Evolutionary conservation across 2,888 invertebrate species (phyloP), one percentile per base, ranked within the genome.

Genomic region (Mesochorus sp.): DNA sequence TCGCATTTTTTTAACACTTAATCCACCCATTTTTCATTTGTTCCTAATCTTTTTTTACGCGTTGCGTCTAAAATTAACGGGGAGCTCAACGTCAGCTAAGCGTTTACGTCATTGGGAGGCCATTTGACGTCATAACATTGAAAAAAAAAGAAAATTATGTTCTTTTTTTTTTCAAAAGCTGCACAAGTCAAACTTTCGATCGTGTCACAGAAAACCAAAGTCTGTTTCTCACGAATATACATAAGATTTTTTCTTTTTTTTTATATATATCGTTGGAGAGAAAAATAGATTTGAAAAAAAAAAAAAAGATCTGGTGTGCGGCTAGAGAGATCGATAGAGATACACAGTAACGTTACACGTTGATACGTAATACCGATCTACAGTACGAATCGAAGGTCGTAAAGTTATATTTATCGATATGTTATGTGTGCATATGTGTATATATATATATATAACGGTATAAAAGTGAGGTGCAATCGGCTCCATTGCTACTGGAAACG

Each of bases 211-310:
- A 37, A 31, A 61, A 21, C 47, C 17, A 37, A 28, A 1, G 10
- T 8, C 6, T 5, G 28, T 34, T 77, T 77, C 76, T 72, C 76
- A 72, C 76, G 76, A 67, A 77, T 77, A 77, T 77, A 55, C n/a
- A 14, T n/a, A n/a, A n/a, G n/a, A n/a, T n/a, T n/a, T n/a, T n/a
- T n/a, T n/a, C n/a, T n/a, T n/a, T n/a, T n/a, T n/a, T n/a, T n/a
- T n/a, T n/a, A 55, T 51, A 12, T 42, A 2, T 3, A 4, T 12
- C 17, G 24, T 12, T 12, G 47, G n/a, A 8, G 39, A 21, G 10
- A 14, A 19, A 42, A 66, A 28, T 10, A 28, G 17, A 3, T 4
- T 21, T 14, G 8, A 0, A 10, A 17, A 26, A 66, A 24, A 31
- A 57, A 53, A 57, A 19, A 21, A 19, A 14, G 24, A 31, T 51